A percentile compares a stretch with the other conserved stretches of the same genome.
Conservation (phyloP, 2,797 vertebrate species). For the Labeo calbasu region DNA sequence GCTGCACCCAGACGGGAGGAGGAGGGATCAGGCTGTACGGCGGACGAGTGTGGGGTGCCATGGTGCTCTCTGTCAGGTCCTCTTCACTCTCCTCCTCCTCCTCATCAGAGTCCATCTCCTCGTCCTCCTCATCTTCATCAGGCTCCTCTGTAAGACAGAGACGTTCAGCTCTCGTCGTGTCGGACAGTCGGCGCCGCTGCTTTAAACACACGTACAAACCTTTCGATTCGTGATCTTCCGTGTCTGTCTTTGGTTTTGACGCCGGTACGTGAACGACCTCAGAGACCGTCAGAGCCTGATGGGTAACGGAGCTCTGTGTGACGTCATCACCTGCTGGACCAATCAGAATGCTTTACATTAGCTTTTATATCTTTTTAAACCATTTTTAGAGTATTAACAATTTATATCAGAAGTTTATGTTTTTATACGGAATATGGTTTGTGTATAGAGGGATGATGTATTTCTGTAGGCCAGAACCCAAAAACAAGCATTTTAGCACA, state of each 20-base stretch:
- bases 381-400: neutral
- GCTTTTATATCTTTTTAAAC: neutral
- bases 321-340: constrained; percentile 26
- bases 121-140: constrained; percentile 84
- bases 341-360: neutral
- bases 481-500: neutral
- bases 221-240: constrained; percentile 76
- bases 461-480: neutral
- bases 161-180: neutral
- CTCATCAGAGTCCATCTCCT: constrained; percentile 82
- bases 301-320: constrained; percentile 55
- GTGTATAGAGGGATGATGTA: too few relatives aligned
- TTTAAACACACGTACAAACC: constrained; percentile 57
- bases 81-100: constrained; percentile 87
- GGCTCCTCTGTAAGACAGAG: constrained; percentile 75
- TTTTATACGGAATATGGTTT: too few relatives aligned
- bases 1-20: constrained; percentile 90
- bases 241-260: constrained; percentile 68
- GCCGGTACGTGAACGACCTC: constrained; percentile 61
- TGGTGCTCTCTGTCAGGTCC: constrained; percentile 77
- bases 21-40: constrained; percentile 80
- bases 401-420: too few relatives aligned
- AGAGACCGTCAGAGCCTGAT: constrained; percentile 63
- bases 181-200: neutral
- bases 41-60: constrained; percentile 74